Conservation (phyloP, 35 echinoderm and acorn worm species). For the Lytechinus pictus region DNA sequence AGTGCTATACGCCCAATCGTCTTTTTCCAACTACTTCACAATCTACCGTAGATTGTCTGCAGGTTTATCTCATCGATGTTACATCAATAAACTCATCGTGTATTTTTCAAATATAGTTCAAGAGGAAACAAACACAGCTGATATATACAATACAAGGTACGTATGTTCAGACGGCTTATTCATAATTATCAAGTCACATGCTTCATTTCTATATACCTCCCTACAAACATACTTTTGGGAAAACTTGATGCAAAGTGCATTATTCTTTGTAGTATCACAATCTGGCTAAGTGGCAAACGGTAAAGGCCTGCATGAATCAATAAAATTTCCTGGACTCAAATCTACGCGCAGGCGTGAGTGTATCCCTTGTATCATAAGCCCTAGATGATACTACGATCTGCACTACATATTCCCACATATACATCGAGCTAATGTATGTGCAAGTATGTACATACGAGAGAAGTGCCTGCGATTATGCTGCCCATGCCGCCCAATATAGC, state of each 20-base stretch:
- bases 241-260: neutral
- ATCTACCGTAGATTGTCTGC: conserved; percentile 2
- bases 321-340: too few relatives aligned
- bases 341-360: too few relatives aligned
- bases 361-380: neutral
- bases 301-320: too few relatives aligned
- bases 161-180: neutral
- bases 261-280: neutral
- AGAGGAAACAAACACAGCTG: neutral
- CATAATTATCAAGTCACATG: neutral
- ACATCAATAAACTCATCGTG: neutral
- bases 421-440: neutral
- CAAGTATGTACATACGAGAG: neutral
- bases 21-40: neutral
- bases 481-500: neutral
- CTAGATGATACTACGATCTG: neutral
- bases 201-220: neutral
- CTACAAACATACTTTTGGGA: neutral
- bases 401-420: neutral
- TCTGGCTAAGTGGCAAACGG: too few relatives aligned
- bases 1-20: neutral
- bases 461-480: neutral
- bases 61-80: neutral
- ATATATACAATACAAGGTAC: neutral
- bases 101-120: neutral